Conservation (phyloP, 2,113 vertebrate genomes). For the Ptychochromis oligacanthus region DNA sequence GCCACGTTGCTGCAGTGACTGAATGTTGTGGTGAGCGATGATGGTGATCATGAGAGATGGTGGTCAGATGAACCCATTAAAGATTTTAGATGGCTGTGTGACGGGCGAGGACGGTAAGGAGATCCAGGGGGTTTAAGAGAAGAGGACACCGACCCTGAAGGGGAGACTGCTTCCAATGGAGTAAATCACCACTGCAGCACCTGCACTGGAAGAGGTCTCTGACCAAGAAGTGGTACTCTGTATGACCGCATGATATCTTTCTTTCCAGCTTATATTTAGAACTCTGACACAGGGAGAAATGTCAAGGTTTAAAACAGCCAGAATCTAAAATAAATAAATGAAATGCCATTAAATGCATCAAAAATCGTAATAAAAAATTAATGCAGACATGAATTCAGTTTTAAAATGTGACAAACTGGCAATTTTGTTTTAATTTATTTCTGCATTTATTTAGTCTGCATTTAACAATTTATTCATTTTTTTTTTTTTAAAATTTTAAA, state of each 20-base stretch:
- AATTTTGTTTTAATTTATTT: neutral
- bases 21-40: neutral
- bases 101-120: neutral
- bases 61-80: neutral
- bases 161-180: neutral
- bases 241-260: neutral
- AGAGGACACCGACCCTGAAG: constrained; percentile 13
- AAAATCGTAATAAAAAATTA: neutral
- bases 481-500: neutral
- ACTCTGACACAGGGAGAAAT: neutral
- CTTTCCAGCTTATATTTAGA: neutral
- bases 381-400: neutral
- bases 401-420: neutral
- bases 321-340: neutral
- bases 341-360: neutral
- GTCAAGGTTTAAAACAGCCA: neutral
- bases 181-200: neutral
- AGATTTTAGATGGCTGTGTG: neutral
- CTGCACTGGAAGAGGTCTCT: neutral
- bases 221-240: neutral
- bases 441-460: neutral
- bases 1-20: neutral
- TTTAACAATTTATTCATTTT: neutral
- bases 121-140: neutral
- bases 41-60: neutral